A percentile compares a stretch with the other conserved stretches of the same genome.
phyloP scores from a whole-genome alignment of 2,797 vertebrate genomes.

The Chelon auratus region DNA sequence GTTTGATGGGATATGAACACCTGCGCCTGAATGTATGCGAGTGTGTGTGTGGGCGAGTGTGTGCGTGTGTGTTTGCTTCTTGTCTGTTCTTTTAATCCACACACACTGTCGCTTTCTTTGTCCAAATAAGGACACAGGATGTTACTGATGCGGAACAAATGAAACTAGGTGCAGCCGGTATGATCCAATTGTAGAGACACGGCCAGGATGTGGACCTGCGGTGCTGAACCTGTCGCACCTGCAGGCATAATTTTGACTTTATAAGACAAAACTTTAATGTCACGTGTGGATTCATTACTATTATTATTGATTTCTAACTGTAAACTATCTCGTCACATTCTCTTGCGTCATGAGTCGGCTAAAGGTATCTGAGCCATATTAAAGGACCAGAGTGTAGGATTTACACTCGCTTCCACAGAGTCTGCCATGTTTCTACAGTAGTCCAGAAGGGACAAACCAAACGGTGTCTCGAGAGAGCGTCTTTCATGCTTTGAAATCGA shows the following conservation, averaged over 20 bases:
- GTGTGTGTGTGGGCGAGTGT: conserved; percentile 25
- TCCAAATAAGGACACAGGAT: conserved; percentile 9
- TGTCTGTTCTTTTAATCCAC: conserved; percentile 20
- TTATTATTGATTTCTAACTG: neutral
- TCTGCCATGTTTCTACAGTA: too few relatives aligned
- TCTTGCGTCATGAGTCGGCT: neutral
- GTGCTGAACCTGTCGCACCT: neutral
- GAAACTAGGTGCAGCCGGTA: conserved; percentile 16
- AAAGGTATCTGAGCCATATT: neutral
- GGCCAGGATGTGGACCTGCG: neutral
- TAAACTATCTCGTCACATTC: neutral
- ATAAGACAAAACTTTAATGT: neutral
- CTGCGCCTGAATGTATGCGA: conserved; percentile 48
- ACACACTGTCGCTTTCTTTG: conserved; percentile 23
- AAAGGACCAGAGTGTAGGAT: neutral
- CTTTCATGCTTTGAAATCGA: too few relatives aligned
- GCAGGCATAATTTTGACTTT: neutral
- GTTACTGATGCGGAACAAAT: conserved; percentile 13
- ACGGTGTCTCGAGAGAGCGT: too few relatives aligned
- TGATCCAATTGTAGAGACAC: conserved; percentile 9
- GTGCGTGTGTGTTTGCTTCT: conserved; percentile 29
- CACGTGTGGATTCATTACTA: neutral
- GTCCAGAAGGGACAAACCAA: too few relatives aligned
- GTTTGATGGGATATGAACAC: conserved; percentile 68
- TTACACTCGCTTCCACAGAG: too few relatives aligned